These are phyloP conservation scores for Boulengeromyrus knoepffleri DNA, from an alignment of 2,113 vertebrate genomes.

Conservation along the genomic window DNA sequence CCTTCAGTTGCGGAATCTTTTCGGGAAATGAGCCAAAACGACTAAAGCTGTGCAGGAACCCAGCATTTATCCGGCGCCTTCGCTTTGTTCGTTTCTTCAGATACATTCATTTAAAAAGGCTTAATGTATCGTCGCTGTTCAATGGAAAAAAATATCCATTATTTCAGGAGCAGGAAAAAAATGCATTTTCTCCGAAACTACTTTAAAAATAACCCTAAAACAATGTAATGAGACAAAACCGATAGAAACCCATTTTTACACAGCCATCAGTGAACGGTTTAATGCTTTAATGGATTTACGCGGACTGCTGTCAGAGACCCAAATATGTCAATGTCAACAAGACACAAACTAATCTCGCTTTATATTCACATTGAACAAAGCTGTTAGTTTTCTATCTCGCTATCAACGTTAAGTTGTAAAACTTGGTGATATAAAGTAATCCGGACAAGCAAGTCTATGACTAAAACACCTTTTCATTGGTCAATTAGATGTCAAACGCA, in stretches of 20 bases:
- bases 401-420: background rate
- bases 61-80: background rate
- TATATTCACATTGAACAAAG: background rate
- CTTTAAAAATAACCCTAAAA: background rate
- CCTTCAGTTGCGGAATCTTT: background rate
- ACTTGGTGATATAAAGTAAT: background rate
- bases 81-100: background rate
- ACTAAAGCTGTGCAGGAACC: background rate
- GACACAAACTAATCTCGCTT: background rate
- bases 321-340: background rate
- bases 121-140: background rate
- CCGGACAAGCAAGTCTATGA: too few relatives aligned
- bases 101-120: background rate
- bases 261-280: background rate
- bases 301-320: background rate
- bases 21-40: background rate
- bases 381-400: background rate
- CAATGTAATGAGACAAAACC: background rate
- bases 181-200: background rate
- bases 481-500: too few relatives aligned
- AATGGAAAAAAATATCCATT: background rate
- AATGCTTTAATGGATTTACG: background rate
- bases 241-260: background rate
- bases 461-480: too few relatives aligned
- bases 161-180: background rate